Conservation (phyloP, 1,140 invertebrate genomes). For the Latrodectus geometricus region DNA sequence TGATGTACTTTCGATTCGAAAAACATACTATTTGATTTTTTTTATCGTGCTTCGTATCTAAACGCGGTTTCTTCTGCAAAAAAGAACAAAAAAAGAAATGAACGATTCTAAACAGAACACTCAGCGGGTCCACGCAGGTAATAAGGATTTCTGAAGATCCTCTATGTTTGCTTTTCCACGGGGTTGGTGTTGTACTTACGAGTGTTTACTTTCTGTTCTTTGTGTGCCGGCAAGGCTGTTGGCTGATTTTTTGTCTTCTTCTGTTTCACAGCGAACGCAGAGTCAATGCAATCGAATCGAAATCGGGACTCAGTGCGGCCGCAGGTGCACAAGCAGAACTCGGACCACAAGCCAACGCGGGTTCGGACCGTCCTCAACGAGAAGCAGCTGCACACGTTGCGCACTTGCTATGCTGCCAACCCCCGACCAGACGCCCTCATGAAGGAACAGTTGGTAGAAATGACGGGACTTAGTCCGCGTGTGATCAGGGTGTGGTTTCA, state of each 20-base stretch:
- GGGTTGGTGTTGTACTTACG: slow-evolving; percentile 6
- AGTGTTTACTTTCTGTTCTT: slow-evolving; percentile 11
- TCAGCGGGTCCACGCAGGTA: slow-evolving; percentile 42
- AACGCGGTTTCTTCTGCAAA: background rate
- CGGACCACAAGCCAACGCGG: slow-evolving; percentile 86
- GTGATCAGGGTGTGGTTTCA: slow-evolving; percentile 99
- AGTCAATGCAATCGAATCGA: slow-evolving; percentile 62
- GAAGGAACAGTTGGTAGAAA: slow-evolving; percentile 99
- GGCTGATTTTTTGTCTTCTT: background rate
- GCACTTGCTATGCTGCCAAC: slow-evolving; percentile 95
- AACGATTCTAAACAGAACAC: slow-evolving; percentile 53
- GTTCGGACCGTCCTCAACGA: slow-evolving; percentile 98
- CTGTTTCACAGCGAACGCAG: slow-evolving; percentile 60
- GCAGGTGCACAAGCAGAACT: slow-evolving; percentile 65
- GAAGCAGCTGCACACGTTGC: slow-evolving; percentile 95
- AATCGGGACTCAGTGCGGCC: slow-evolving; percentile 63
- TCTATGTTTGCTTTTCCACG: slow-evolving; percentile 33
- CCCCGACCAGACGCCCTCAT: slow-evolving; percentile 97
- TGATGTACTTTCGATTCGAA: background rate
- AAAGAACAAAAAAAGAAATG: background rate
- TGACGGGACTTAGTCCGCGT: slow-evolving; percentile 94
- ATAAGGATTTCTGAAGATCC: slow-evolving; percentile 48
- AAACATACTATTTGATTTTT: background rate
- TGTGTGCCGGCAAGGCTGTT: background rate
- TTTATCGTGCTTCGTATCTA: background rate